Evolutionary conservation across 2,888 invertebrate genomes (phyloP), one percentile per base, ranked within the genome.

Genomic region (Eupithecia exiguata): DNA sequence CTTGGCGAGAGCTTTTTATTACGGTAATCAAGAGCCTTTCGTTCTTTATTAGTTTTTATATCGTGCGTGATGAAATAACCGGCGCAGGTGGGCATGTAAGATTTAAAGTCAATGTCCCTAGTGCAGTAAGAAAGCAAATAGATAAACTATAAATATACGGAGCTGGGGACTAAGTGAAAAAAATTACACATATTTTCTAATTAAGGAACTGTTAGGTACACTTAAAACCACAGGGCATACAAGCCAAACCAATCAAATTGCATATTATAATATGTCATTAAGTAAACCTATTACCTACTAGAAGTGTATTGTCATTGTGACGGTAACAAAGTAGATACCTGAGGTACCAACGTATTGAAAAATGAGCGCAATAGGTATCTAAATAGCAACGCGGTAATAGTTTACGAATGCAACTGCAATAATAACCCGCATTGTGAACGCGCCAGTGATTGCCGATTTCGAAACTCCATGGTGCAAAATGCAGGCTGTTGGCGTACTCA

Each of bases 371-470:
- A 65, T 72, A 72, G 78, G 66, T 66, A 66, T 66, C 21, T 66
- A 66, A 40, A 77, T 77, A 77, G 79, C 61, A 74, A 75, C 76
- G 67, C 70, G 61, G 75, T 74, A 74, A 74, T 74, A 76, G 83
- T 84, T 83, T 78, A 79, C 81, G 82, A 88, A 86, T 88, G 89
- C 89, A 88, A 88, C 83, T 87, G 85, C 88, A 86, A 89, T 92
- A 92, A 92, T 91, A 86, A 91, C 94, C 94, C 94, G 94, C 94
- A 94, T 94, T 88, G 88, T 87, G 81, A 87, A 83, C 84, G 84
- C 84, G 83, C 84, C 85, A 84, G 84, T 83, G 89, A 88, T 89
- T 89, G 87, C 85, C 83, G 81, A 81, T 91, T 86, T 86, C 84
- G 89, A 86, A 88, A 88, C 87, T 77, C 77, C 79, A 77, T 79